Conservation (phyloP, 2,113 vertebrate species). For the Oreamnos americanus region DNA sequence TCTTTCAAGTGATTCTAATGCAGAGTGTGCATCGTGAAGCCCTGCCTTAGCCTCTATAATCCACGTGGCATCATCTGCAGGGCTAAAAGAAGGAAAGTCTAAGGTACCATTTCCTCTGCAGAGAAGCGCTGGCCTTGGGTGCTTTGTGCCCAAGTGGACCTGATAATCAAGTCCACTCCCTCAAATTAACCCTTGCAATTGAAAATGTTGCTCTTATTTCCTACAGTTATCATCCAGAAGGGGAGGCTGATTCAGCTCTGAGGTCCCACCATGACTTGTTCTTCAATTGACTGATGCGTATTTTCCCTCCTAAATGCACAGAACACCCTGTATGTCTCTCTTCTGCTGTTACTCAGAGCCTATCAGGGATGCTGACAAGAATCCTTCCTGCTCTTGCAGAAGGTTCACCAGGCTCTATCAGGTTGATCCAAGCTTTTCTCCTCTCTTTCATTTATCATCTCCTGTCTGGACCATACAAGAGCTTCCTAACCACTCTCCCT, state of each 20-base stretch:
- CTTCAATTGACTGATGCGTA: not conserved
- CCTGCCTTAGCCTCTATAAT: too few species aligned
- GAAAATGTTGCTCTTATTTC: not conserved
- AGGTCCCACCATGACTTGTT: not conserved
- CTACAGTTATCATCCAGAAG: accelerated
- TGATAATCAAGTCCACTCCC: not conserved
- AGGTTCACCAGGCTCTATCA: not conserved
- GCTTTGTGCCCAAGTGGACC: not conserved
- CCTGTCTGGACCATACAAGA: not conserved
- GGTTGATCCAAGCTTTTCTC: not conserved
- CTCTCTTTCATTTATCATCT: not conserved
- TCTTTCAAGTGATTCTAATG: not conserved
- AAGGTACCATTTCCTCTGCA: too few species aligned
- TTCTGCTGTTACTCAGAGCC: not conserved
- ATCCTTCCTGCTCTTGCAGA: not conserved
- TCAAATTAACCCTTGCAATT: not conserved
- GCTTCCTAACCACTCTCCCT: not conserved
- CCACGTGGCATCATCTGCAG: accelerated
- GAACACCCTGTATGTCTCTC: not conserved
- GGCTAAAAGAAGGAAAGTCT: not conserved
- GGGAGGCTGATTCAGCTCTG: not conserved
- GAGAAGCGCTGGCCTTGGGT: not conserved
- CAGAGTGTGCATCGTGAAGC: not conserved
- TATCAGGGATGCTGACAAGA: not conserved
- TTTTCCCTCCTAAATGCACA: not conserved